Evolutionary conservation across 2,888 invertebrate genomes (phyloP).

Genomic region (Drosophila phalerata): DNA sequence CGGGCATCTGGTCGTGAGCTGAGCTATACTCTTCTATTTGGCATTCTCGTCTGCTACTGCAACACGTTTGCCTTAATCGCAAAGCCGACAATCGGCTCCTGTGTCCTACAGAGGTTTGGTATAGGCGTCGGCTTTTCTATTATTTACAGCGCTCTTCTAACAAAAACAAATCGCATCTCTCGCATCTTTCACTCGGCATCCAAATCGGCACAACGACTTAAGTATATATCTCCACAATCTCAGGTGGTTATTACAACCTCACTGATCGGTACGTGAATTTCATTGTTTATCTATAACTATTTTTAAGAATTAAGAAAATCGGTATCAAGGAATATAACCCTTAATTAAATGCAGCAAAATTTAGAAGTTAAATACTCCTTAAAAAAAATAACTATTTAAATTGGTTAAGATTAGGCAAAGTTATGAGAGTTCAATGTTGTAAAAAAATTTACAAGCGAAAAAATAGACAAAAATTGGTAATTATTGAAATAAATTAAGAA

Average conservation of each 20-base stretch:
- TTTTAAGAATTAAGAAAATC: too few species aligned
- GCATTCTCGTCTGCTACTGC: slow-evolving; percentile 89
- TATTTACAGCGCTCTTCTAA: slow-evolving; percentile 91
- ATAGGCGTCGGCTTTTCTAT: slow-evolving; percentile 90
- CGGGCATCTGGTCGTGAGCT: slow-evolving; percentile 92
- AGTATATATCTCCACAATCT: slow-evolving; percentile 91
- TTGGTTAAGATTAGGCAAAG: too few species aligned
- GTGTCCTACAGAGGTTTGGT: slow-evolving; percentile 89
- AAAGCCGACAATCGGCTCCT: slow-evolving; percentile 88
- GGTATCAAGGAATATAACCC: too few species aligned
- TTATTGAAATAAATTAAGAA: too few species aligned
- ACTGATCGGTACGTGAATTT: slow-evolving; percentile 86
- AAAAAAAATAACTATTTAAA: too few species aligned
- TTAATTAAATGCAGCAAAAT: too few species aligned
- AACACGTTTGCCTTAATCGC: slow-evolving; percentile 91
- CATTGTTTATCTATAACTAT: background rate
- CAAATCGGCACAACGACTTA: slow-evolving; percentile 90
- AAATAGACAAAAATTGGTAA: too few species aligned
- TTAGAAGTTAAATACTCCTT: too few species aligned
- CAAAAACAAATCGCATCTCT: slow-evolving; percentile 91
- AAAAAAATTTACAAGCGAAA: too few species aligned
- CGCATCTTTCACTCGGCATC: slow-evolving; percentile 91
- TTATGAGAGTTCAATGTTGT: too few species aligned
- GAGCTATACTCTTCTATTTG: slow-evolving; percentile 91
- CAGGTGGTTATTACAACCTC: slow-evolving; percentile 89